phyloP scores from a whole-genome alignment of 2,888 invertebrate species.

The Alviniconcha strummeri region DNA sequence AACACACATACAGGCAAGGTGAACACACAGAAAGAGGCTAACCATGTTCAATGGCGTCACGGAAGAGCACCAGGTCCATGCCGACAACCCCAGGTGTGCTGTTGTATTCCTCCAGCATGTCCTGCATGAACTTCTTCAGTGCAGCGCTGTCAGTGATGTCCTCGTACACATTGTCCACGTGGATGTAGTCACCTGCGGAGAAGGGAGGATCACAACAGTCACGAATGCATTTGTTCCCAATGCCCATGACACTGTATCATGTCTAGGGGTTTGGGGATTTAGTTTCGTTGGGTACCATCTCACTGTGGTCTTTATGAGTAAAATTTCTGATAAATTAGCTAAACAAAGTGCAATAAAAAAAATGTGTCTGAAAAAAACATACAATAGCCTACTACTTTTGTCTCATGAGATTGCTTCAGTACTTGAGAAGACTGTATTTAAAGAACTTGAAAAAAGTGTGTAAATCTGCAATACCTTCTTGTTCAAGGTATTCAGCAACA shows the following conservation, averaged over 20 bases:
- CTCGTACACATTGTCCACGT: conserved; percentile 85
- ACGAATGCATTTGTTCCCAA: background rate
- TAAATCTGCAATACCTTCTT: no score
- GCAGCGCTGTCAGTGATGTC: conserved; percentile 82
- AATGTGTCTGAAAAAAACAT: no score
- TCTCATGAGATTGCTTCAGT: no score
- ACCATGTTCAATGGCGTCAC: conserved; percentile 88
- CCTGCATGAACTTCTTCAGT: conserved; percentile 77
- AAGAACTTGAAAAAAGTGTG: no score
- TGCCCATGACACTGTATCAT: no score
- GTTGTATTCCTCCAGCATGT: conserved; percentile 86
- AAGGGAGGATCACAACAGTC: background rate
- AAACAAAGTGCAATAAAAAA: no score
- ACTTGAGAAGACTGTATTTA: no score
- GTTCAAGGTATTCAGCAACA: no score
- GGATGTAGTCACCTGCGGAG: conserved; percentile 84
- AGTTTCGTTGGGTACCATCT: background rate
- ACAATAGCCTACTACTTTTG: no score
- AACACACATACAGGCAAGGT: no score
- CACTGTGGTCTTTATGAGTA: background rate
- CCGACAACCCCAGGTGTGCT: conserved; percentile 84
- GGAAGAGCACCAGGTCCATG: conserved; percentile 89
- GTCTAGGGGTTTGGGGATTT: background rate
- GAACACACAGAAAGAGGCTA: conserved; percentile 36
- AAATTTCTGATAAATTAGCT: background rate